Evolutionary conservation across 2,888 invertebrate genomes (phyloP).

Genomic region (Chloroclysta siterata): DNA sequence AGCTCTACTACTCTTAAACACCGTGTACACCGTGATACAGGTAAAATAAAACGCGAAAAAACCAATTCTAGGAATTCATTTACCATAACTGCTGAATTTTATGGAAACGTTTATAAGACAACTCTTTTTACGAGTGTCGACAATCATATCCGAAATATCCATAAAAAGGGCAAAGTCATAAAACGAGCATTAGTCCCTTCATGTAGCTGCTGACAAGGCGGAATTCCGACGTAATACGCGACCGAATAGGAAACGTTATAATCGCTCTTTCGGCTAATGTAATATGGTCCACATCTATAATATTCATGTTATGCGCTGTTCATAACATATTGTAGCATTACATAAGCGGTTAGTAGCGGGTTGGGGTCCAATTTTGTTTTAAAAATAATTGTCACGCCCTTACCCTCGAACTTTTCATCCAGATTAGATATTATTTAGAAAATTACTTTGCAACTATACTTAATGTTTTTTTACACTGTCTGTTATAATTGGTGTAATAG

Average conservation of each 20-base stretch:
- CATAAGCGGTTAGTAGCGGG: constrained; percentile 39
- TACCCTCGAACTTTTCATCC: not conserved
- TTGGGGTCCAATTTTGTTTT: constrained; percentile 36
- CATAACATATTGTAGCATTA: constrained; percentile 45
- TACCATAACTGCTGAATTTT: constrained; percentile 44
- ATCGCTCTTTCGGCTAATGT: constrained; percentile 47
- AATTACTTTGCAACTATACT: too few relatives aligned
- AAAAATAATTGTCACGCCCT: constrained; percentile 38
- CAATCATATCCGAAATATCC: constrained; percentile 74
- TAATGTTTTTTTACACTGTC: too few relatives aligned
- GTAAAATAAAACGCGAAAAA: constrained; percentile 17
- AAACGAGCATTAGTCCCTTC: constrained; percentile 74
- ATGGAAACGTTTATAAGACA: constrained; percentile 60
- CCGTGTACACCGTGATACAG: not conserved
- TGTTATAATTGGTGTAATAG: too few relatives aligned
- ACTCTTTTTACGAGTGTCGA: constrained; percentile 69
- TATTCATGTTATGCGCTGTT: constrained; percentile 42
- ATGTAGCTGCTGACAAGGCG: constrained; percentile 64
- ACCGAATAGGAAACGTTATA: constrained; percentile 51
- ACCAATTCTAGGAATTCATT: constrained; percentile 33
- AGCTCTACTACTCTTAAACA: too few relatives aligned
- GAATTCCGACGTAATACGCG: constrained; percentile 53
- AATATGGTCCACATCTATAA: constrained; percentile 44
- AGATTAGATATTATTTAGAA: too few relatives aligned
- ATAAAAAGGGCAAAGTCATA: constrained; percentile 75